These are phyloP conservation scores for Ahaetulla prasina DNA, from an alignment of 2,113 vertebrate species.

Conservation along the genomic window DNA sequence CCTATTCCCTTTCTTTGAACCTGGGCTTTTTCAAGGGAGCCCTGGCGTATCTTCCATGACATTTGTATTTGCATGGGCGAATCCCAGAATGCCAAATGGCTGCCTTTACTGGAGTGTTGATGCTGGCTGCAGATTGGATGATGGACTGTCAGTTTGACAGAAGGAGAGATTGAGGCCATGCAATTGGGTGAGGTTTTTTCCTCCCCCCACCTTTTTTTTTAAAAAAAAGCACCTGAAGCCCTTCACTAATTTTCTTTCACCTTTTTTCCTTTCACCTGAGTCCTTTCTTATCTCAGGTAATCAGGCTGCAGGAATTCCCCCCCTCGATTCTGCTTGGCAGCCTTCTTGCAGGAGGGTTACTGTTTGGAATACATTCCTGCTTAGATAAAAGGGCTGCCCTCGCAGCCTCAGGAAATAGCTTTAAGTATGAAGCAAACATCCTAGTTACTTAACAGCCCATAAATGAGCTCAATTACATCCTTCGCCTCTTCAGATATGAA, in stretches of 20 bases:
- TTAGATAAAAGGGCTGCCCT: slow-evolving; percentile 44
- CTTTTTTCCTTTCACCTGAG: slow-evolving; percentile 56
- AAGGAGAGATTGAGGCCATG: neutral
- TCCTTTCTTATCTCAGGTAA: slow-evolving; percentile 60
- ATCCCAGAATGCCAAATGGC: slow-evolving; percentile 38
- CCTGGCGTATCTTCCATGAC: slow-evolving; percentile 41
- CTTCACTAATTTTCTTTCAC: slow-evolving; percentile 49
- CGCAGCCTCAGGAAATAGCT: slow-evolving; percentile 49
- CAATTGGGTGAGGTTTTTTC: neutral
- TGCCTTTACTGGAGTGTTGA: neutral
- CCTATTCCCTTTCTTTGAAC: neutral
- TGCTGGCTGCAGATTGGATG: slow-evolving; percentile 23
- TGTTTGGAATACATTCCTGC: slow-evolving; percentile 57
- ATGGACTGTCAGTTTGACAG: slow-evolving; percentile 21
- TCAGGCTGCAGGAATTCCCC: slow-evolving; percentile 59
- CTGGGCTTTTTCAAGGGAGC: neutral
- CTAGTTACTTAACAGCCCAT: slow-evolving; percentile 60
- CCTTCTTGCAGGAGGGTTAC: slow-evolving; percentile 44
- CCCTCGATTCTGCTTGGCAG: slow-evolving; percentile 46
- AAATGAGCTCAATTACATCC: slow-evolving; percentile 60
- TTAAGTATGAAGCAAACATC: slow-evolving; percentile 53
- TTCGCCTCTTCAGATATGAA: slow-evolving; percentile 59
- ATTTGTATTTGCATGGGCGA: slow-evolving; percentile 35
- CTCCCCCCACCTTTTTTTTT: neutral
- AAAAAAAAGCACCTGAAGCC: slow-evolving; percentile 30